These are phyloP conservation scores for Tetropium fuscum DNA, from an alignment of 2,888 invertebrate genomes.

Conservation along the genomic window DNA sequence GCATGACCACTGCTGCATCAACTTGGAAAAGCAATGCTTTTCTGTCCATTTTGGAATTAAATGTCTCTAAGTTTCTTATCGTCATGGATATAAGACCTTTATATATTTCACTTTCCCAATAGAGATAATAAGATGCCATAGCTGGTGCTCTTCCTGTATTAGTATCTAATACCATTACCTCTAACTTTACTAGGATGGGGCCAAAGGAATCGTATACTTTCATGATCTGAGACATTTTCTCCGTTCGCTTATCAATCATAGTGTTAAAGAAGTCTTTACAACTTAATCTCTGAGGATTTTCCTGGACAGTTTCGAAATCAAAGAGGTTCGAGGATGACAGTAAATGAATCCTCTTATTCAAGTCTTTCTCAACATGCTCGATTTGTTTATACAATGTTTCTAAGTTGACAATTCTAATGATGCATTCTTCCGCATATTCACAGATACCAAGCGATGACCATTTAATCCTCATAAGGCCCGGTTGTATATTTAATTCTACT, in stretches of 20 bases:
- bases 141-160: conserved; percentile 80
- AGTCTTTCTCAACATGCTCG: conserved; percentile 75
- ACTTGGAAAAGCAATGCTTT: conserved; percentile 80
- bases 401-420: conserved; percentile 70
- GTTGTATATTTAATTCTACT: conserved; percentile 81
- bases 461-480: conserved; percentile 84
- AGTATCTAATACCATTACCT: conserved; percentile 84
- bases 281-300: conserved; percentile 48
- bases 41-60: conserved; percentile 70
- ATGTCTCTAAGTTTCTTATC: conserved; percentile 77
- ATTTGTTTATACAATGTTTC: conserved; percentile 77
- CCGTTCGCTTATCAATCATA: conserved; percentile 76
- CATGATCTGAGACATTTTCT: conserved; percentile 75
- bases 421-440: conserved; percentile 76
- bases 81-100: conserved; percentile 75
- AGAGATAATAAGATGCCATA: conserved; percentile 82
- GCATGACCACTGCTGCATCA: conserved; percentile 78
- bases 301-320: conserved; percentile 57
- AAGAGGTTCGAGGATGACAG: conserved; percentile 73
- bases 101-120: conserved; percentile 87
- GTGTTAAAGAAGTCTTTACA: conserved; percentile 77
- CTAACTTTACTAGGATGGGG: conserved; percentile 86
- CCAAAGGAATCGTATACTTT: conserved; percentile 84
- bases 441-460: conserved; percentile 89
- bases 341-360: conserved; percentile 70